Evolutionary conservation across 2,888 invertebrate species (phyloP), one percentile per base, ranked within the genome.

Genomic region (Thecophora atra): DNA sequence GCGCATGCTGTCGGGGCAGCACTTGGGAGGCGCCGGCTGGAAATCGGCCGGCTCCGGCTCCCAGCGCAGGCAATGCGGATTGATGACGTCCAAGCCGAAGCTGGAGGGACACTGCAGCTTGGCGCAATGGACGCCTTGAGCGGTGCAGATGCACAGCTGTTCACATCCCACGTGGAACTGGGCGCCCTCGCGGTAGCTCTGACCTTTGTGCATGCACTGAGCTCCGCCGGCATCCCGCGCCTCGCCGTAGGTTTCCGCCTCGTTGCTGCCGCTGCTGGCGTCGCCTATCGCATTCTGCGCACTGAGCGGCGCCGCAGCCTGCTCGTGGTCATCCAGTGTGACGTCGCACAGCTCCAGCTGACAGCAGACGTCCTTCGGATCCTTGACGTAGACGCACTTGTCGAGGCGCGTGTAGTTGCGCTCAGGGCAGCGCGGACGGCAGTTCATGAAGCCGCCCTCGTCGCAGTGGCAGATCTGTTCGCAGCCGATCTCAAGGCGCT

Each of bases 261-360:
- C 74, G 42, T 58, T 72, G 28, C 71, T 77, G 24, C 26, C 63
- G 64, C 72, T 74, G 72, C 70, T 75, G 70, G 56, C 73, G 51
- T 71, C 77, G 26, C 42, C 65, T 51, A 81, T 80, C 21, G 79
- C 79, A 71, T 81, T 82, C 28, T 78, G 81, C 0, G 79, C 75
- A 13, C 80, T 73, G 2, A 80, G 78, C 8, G 78, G 78, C 3
- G 79, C 77, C 8, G 79, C 87, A 0, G 86, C 84, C 75, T 89
- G 89, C 76, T 94, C 94, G 76, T 93, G 93, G 69, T 90, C 94
- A 75, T 93, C 93, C 24, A 94, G 88, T 0, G 94, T 93, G 5
- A 95, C 94, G 81, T 95, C 95, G 82, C 96, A 97, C 3, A 95
- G 89, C 74, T 95, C 92, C 75, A 94, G 90, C 78, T 92, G 94